phyloP scores from a whole-genome alignment of 2,113 vertebrate species.

The Catagonus wagneri region DNA sequence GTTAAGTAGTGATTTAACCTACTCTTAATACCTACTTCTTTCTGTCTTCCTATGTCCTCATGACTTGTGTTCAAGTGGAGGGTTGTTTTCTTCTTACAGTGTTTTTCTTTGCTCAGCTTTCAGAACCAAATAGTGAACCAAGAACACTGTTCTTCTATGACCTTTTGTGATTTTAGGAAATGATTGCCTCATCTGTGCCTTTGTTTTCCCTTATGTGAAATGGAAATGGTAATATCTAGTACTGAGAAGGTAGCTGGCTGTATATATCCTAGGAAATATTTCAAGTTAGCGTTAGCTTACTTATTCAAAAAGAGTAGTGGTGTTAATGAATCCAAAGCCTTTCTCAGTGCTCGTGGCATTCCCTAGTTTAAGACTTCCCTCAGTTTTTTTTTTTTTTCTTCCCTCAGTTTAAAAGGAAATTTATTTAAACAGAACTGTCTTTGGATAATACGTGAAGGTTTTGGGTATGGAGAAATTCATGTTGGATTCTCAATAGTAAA shows the following conservation, averaged over 20 bases:
- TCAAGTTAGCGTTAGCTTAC: neutral
- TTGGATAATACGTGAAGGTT: neutral
- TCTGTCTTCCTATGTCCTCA: constrained; percentile 17
- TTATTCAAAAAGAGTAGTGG: neutral
- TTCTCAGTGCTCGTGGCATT: neutral
- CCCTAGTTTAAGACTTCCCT: neutral
- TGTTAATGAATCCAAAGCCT: constrained; percentile 5
- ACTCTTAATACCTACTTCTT: neutral
- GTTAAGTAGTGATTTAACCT: constrained; percentile 39
- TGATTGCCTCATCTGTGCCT: constrained; percentile 36
- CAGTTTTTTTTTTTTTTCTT: neutral
- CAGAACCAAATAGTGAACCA: constrained; percentile 5
- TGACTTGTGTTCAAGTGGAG: neutral
- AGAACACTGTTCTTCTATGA: constrained; percentile 6
- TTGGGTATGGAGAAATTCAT: neutral
- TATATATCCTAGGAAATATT: constrained; percentile 43
- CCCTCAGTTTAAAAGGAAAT: neutral
- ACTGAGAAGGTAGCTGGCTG: neutral
- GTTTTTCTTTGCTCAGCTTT: constrained; percentile 34
- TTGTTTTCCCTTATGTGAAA: constrained; percentile 57
- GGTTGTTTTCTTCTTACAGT: neutral
- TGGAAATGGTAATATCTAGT: neutral
- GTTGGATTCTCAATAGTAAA: neutral
- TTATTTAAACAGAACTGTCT: neutral
- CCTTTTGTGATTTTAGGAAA: constrained; percentile 43